Evolutionary conservation across 2,113 vertebrate genomes (phyloP).

Genomic region (Muscicapa adusta): DNA sequence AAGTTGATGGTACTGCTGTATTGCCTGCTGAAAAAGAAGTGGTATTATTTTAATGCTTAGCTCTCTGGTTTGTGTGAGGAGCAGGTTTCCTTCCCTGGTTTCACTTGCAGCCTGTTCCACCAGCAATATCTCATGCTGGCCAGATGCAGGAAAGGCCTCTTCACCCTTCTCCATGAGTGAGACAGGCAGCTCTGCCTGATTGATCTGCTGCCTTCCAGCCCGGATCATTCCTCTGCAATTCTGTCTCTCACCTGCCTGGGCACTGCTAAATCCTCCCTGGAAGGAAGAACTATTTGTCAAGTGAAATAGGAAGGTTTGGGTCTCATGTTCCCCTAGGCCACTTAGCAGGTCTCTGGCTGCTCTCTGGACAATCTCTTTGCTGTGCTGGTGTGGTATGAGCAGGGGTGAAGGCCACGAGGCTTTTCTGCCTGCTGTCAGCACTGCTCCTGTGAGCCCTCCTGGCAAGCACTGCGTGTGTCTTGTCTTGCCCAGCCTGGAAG

Average conservation of each 20-base stretch:
- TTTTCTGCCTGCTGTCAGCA: not conserved
- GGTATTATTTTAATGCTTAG: not conserved
- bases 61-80: not conserved
- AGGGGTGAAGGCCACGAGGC: not conserved
- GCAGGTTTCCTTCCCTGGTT: not conserved
- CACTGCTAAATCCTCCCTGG: constrained; percentile 21
- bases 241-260: constrained; percentile 30
- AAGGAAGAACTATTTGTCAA: constrained; percentile 32
- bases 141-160: not conserved
- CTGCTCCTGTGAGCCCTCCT: not conserved
- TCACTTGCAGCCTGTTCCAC: not conserved
- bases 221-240: not conserved
- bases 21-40: not conserved
- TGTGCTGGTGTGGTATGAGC: fast-evolving
- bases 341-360: not conserved
- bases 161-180: not conserved
- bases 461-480: not conserved
- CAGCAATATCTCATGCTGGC: fast-evolving
- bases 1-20: not conserved
- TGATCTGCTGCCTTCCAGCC: constrained; percentile 23
- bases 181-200: not conserved
- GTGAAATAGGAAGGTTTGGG: not conserved
- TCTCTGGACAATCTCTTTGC: not conserved
- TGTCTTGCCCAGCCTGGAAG: not conserved
- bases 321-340: not conserved